These are phyloP conservation scores for Drosophila elegans DNA, from an alignment of 1,140 invertebrate genomes.

Conservation along the genomic window DNA sequence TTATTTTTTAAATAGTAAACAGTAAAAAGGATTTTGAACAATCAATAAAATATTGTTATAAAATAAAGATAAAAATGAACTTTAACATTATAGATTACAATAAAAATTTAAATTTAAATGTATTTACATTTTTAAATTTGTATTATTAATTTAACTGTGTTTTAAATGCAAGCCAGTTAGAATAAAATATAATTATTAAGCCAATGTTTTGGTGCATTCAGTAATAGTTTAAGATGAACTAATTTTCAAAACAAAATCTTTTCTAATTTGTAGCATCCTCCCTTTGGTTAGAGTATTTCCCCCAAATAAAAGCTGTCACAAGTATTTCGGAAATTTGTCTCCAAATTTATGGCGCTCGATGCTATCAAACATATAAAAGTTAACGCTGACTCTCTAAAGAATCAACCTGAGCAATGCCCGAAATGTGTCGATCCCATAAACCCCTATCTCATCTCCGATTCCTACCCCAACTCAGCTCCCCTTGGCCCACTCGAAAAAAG, in stretches of 20 bases:
- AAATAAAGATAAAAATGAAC: too few species aligned
- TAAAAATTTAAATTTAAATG: too few species aligned
- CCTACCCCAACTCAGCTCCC: slow-evolving; percentile 18
- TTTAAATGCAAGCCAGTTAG: too few species aligned
- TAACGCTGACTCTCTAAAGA: slow-evolving; percentile 8
- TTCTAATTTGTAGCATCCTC: neutral
- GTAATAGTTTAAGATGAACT: too few species aligned
- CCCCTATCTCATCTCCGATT: slow-evolving; percentile 7
- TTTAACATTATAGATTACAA: too few species aligned
- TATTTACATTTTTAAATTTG: too few species aligned
- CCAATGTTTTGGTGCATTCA: too few species aligned
- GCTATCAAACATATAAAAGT: slow-evolving; percentile 61
- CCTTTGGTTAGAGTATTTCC: slow-evolving; percentile 12
- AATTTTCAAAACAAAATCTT: neutral
- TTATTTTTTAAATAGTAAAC: neutral
- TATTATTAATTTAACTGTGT: too few species aligned
- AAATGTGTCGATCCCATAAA: slow-evolving; percentile 13
- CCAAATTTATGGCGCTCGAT: slow-evolving; percentile 78
- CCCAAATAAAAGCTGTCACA: slow-evolving; percentile 47
- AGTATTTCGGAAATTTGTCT: slow-evolving; percentile 80
- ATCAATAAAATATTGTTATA: too few species aligned
- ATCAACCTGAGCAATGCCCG: slow-evolving; percentile 11
- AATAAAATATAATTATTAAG: too few species aligned
- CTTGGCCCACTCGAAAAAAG: neutral
- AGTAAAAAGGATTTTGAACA: too few species aligned